Conservation (phyloP, 2,888 invertebrate species). For the Drosophila basisetae region DNA sequence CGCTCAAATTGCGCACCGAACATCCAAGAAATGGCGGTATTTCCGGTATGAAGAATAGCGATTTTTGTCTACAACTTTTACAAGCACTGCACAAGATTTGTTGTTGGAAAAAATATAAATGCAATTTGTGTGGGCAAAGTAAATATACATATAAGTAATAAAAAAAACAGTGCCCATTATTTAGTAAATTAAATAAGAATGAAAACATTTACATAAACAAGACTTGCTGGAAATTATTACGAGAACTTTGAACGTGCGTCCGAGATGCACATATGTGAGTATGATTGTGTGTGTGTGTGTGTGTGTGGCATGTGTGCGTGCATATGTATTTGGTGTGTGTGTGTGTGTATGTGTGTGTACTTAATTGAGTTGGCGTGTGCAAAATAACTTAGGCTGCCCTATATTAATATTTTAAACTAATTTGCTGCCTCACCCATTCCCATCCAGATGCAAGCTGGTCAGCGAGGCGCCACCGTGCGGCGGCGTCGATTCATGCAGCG, state of each 20-base stretch:
- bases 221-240: neutral
- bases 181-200: conserved; percentile 8
- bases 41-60: conserved; percentile 83
- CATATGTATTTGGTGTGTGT: neutral
- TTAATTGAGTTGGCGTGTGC: conserved; percentile 53
- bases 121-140: neutral
- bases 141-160: neutral
- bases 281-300: conserved; percentile 6
- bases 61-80: conserved; percentile 85
- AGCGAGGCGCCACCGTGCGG: conserved; percentile 83
- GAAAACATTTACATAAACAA: neutral
- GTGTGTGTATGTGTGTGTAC: conserved; percentile 6
- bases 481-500: conserved; percentile 84
- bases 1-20: conserved; percentile 84
- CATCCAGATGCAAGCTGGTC: conserved; percentile 82
- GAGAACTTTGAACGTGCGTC: conserved; percentile 3
- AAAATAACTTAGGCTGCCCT: conserved; percentile 16
- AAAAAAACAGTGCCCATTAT: conserved; percentile 8
- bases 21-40: conserved; percentile 85
- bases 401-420: conserved; percentile 8
- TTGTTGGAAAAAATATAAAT: conserved; percentile 8
- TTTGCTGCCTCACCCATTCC: conserved; percentile 61
- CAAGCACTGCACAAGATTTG: conserved; percentile 81
- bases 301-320: conserved; percentile 4
- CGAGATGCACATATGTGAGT: neutral